These are phyloP conservation scores for Mergus octosetaceus DNA, from an alignment of 2,797 vertebrate species.

Conservation along the genomic window DNA sequence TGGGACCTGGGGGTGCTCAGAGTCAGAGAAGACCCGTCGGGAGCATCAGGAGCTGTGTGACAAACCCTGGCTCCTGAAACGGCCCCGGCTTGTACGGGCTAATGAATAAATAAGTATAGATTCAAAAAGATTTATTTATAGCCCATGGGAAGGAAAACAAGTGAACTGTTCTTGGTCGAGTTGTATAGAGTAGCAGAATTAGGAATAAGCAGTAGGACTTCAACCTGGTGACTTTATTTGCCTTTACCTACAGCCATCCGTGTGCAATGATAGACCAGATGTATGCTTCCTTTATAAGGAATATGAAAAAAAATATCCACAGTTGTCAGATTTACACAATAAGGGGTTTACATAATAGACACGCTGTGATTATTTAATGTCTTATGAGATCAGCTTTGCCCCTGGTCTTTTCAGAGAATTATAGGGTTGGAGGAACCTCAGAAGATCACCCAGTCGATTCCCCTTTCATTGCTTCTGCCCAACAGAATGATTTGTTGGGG, in stretches of 20 bases:
- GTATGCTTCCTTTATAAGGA: not conserved
- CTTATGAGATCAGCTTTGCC: not conserved
- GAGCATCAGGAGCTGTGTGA: not conserved
- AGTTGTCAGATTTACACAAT: not conserved
- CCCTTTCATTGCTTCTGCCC: not conserved
- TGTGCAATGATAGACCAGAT: not conserved
- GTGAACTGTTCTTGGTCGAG: not conserved
- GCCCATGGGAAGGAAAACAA: not conserved
- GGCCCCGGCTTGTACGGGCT: accelerated
- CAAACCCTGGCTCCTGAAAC: not conserved
- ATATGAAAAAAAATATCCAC: not conserved
- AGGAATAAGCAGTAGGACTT: not conserved
- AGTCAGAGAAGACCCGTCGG: not conserved
- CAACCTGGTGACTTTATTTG: not conserved
- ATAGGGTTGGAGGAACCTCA: not conserved
- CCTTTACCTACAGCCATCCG: not conserved
- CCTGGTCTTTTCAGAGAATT: not conserved
- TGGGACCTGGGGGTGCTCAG: not conserved
- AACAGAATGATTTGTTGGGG: not conserved
- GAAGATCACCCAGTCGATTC: not conserved
- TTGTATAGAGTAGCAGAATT: not conserved
- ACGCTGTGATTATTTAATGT: not conserved
- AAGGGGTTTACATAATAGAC: not conserved
- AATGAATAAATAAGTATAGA: not conserved
- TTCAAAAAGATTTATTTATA: not conserved